Conservation (phyloP, 2,888 invertebrate species). For the Gastracanthus pulcherrimus region DNA sequence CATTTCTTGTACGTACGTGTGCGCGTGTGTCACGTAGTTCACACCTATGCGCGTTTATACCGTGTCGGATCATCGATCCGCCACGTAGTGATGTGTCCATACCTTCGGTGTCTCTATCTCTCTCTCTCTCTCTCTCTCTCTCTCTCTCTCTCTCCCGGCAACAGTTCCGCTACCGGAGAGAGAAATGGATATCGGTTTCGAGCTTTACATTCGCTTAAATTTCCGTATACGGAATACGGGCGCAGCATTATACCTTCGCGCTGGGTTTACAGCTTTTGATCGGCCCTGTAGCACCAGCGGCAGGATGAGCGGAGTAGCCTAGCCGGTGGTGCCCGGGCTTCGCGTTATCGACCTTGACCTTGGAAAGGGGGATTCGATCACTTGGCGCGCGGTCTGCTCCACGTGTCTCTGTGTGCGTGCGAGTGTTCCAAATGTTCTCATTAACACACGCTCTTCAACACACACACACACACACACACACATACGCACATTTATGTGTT, state of each 20-base stretch:
- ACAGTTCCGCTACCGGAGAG: neutral
- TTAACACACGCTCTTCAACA: constrained; percentile 18
- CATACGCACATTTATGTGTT: neutral
- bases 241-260: neutral
- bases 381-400: neutral
- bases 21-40: neutral
- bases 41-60: neutral
- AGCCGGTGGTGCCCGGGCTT: too few relatives aligned
- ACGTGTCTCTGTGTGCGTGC: neutral
- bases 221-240: neutral
- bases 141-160: neutral
- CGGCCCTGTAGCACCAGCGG: too few relatives aligned
- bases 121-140: neutral
- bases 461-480: neutral
- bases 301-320: too few relatives aligned
- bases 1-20: neutral
- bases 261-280: constrained; percentile 36
- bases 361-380: constrained; percentile 7
- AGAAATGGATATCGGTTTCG: constrained; percentile 20
- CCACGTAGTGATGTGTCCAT: too few relatives aligned
- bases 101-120: neutral
- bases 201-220: constrained; percentile 12
- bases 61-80: neutral
- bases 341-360: constrained; percentile 17
- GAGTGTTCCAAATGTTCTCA: constrained; percentile 21